These are phyloP conservation scores for Drosophila nebulosa DNA, from an alignment of 1,140 invertebrate genomes.

Conservation along the genomic window DNA sequence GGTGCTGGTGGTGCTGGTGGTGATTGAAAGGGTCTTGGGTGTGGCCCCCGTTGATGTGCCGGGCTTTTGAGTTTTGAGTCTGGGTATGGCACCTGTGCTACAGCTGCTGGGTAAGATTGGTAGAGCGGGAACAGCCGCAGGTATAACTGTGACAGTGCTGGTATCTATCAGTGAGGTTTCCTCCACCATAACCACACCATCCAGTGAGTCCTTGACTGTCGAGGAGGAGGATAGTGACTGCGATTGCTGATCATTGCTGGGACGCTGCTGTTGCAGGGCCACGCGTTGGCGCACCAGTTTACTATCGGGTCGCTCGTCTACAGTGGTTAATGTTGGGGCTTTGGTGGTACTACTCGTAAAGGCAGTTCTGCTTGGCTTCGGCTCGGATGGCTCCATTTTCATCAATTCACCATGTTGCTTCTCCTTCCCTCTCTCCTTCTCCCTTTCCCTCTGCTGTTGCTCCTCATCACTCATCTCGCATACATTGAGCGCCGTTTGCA, in stretches of 20 bases:
- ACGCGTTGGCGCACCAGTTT: constrained; percentile 71
- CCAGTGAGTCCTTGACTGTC: constrained; percentile 57
- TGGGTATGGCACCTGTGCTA: constrained; percentile 65
- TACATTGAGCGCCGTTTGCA: constrained; percentile 69
- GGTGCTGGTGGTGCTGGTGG: too few relatives aligned
- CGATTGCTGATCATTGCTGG: constrained; percentile 28
- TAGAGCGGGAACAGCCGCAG: background rate
- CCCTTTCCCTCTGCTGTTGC: constrained; percentile 20
- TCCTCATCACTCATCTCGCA: constrained; percentile 76
- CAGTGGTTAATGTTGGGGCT: constrained; percentile 37
- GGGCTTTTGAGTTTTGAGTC: constrained; percentile 50
- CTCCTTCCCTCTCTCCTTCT: constrained; percentile 8
- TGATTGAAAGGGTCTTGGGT: constrained; percentile 51
- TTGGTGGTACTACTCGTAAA: constrained; percentile 78
- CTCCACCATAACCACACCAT: constrained; percentile 45
- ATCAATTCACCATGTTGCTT: background rate
- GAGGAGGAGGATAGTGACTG: constrained; percentile 71
- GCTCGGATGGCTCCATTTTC: background rate
- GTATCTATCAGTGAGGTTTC: constrained; percentile 63
- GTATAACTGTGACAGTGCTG: background rate
- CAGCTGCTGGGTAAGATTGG: constrained; percentile 49
- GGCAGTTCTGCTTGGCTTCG: constrained; percentile 58
- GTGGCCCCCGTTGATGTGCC: constrained; percentile 57
- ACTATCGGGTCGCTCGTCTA: constrained; percentile 55
- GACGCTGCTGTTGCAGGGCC: constrained; percentile 59